phyloP scores from a whole-genome alignment of 2,797 vertebrate species.

The Sebastes dallii region DNA sequence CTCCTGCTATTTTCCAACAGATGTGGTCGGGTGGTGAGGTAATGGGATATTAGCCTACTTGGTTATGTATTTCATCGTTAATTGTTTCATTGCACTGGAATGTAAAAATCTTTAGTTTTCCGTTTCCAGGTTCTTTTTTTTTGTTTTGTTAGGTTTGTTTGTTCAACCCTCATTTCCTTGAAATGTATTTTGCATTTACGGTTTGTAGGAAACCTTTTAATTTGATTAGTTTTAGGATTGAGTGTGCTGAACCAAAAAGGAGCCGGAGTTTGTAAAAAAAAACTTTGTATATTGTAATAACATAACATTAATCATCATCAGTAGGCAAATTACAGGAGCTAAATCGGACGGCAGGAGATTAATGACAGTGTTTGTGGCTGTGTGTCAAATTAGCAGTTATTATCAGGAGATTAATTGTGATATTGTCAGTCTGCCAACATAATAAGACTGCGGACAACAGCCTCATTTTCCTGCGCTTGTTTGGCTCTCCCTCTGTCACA shows the following conservation, averaged over 20 bases:
- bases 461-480: not conserved
- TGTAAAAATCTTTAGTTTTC: constrained; percentile 32
- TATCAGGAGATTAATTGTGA: constrained; percentile 3
- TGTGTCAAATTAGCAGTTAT: not conserved
- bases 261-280: not conserved
- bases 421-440: not conserved
- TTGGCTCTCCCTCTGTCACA: constrained; percentile 9
- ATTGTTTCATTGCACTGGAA: constrained; percentile 40
- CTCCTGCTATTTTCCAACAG: constrained; percentile 14
- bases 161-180: not conserved
- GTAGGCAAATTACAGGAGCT: not conserved
- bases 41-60: constrained; percentile 28
- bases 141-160: not conserved
- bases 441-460: not conserved
- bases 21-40: constrained; percentile 35
- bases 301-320: not conserved
- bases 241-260: not conserved
- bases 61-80: constrained; percentile 23
- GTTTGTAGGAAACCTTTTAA: not conserved
- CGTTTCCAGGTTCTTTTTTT: not conserved
- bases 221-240: not conserved
- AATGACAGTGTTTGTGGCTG: not conserved
- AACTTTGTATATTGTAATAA: not conserved
- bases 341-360: not conserved
- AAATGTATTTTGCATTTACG: not conserved